phyloP scores from a whole-genome alignment of 2,113 vertebrate genomes.

The Tyto alba region DNA sequence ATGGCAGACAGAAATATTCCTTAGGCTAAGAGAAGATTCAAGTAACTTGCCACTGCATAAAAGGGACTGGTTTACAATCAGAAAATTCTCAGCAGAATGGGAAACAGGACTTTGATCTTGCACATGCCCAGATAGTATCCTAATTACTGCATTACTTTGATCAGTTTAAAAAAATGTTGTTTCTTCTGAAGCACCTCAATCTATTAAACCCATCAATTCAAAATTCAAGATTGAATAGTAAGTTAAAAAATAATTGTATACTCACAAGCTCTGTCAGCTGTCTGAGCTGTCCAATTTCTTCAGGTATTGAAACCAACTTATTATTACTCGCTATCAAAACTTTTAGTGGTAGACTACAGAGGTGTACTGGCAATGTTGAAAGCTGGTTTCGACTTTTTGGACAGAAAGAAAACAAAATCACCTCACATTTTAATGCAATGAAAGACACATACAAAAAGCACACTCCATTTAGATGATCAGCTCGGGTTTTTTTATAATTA shows the following conservation, averaged over 20 bases:
- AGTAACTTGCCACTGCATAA: not conserved
- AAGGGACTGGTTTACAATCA: not conserved
- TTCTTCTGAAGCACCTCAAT: not conserved
- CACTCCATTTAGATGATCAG: not conserved
- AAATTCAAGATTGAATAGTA: not conserved
- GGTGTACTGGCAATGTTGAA: slow-evolving; percentile 83
- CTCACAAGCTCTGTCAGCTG: slow-evolving; percentile 93
- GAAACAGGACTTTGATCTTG: not conserved
- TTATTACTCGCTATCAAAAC: slow-evolving; percentile 97
- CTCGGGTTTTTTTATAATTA: not conserved
- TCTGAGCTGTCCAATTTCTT: slow-evolving; percentile 88
- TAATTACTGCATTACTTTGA: not conserved
- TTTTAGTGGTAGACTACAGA: slow-evolving; percentile 92
- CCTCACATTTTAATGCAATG: not conserved
- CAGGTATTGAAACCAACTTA: slow-evolving; percentile 91
- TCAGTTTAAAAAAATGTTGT: not conserved
- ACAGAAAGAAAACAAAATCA: not conserved
- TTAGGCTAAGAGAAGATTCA: not conserved
- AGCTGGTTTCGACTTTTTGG: slow-evolving; percentile 91
- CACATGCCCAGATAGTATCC: not conserved
- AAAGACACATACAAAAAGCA: not conserved
- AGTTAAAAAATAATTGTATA: slow-evolving; percentile 24
- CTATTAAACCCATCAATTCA: not conserved
- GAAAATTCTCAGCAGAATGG: not conserved
- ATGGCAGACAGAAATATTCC: not conserved